phyloP scores from a whole-genome alignment of 2,888 invertebrate species.

The Watsonalla cultraria region DNA sequence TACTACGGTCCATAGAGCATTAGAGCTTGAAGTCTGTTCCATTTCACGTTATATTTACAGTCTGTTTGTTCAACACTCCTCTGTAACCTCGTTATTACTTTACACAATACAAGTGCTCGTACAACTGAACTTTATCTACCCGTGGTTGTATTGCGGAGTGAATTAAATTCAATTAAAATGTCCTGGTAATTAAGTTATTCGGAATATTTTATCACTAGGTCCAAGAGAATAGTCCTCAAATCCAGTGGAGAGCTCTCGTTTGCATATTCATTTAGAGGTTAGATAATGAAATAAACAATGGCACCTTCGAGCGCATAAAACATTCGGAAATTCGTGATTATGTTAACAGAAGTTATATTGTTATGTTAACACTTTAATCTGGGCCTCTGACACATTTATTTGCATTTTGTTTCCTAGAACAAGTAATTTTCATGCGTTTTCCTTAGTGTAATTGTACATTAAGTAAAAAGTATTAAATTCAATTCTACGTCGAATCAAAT shows the following conservation, averaged over 20 bases:
- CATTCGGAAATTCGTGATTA: constrained; percentile 14
- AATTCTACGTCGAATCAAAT: too few species aligned
- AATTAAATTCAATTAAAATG: constrained; percentile 15
- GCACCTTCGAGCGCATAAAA: constrained; percentile 16
- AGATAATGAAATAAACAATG: constrained; percentile 26
- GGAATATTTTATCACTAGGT: constrained; percentile 19
- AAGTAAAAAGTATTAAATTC: too few species aligned
- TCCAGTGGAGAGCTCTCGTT: constrained; percentile 27
- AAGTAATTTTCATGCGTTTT: too few species aligned
- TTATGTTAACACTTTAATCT: too few species aligned
- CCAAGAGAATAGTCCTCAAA: constrained; percentile 21
- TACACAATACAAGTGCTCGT: too few species aligned
- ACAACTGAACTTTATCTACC: too few species aligned
- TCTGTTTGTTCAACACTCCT: not conserved
- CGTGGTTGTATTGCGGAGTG: too few species aligned
- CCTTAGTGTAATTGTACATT: too few species aligned
- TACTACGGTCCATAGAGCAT: too few species aligned
- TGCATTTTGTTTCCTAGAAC: too few species aligned
- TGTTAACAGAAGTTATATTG: not conserved
- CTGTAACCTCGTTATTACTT: not conserved
- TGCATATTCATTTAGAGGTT: constrained; percentile 37
- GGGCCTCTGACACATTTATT: too few species aligned
- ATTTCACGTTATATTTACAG: not conserved
- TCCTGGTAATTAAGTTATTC: constrained; percentile 21
- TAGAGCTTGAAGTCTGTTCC: too few species aligned